Base-by-base conservation (phyloP, 2,113 vertebrate species). In the Elephas maximus region DNA sequence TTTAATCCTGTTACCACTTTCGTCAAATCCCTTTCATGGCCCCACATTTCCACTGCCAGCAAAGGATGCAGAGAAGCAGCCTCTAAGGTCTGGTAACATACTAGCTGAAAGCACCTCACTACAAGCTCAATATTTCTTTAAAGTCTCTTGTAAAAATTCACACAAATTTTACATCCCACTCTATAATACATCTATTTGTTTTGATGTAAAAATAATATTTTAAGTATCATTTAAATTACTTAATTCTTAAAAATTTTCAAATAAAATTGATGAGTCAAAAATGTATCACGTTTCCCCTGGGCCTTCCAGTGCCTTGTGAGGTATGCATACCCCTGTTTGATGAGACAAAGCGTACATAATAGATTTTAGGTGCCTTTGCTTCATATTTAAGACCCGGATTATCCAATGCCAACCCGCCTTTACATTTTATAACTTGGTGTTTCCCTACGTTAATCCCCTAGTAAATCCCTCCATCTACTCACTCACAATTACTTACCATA, bases 131-230 rank as follows among this genome's bases (percentile, higher is more conserved):
- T 11, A 74, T 88, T 91, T 88, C 63, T 83, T 91, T 88, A 20
- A 97, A 41, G 20, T 88, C 63, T 90, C 78, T 30, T 48, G 33
- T 84, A n/a, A 91, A 93, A 83, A 74, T 44, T 78, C 33, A 83
- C 53, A 82, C 4, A 65, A 26, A 33, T 77, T 74, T 96, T 83
- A 82, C 11, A 41, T 44, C 28, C 37, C 41, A 90, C 15, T 86
- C 21, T 18, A 28, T 91, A 95, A 73, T 79, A 73, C 14, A 45
- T 92, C 30, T 88, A 33, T 93, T 69, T 82, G 18, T 78, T 85
- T 88, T 79, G 63, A 91, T 41, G 48, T 91, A 28, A 90, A 87
- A 77, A 62, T 53, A 80, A 60, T 71, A 7, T 71, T 83, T 82
- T n/a, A 69, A 24, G 3, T 77, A 71, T 91, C 41, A 26, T 28